Evolutionary conservation across 1,140 invertebrate genomes (phyloP).

Genomic region (Melitaea cinxia): DNA sequence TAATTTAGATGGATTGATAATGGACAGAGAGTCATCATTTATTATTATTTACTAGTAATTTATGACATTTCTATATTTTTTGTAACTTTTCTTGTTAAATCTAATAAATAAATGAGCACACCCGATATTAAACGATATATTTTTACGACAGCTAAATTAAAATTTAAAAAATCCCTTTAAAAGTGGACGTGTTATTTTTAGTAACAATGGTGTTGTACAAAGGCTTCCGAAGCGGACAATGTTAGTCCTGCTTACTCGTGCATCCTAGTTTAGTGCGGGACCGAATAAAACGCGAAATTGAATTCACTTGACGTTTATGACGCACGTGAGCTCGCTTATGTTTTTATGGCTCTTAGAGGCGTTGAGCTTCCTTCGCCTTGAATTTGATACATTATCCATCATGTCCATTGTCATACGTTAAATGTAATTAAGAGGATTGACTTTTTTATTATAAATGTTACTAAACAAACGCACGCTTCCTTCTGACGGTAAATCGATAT

Average conservation of each 20-base stretch:
- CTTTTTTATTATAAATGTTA: too few species aligned
- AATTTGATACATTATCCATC: slow-evolving; percentile 23
- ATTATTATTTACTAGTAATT: too few species aligned
- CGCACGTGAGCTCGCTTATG: slow-evolving; percentile 32
- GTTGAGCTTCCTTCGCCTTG: slow-evolving; percentile 27
- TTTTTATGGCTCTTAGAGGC: slow-evolving; percentile 39
- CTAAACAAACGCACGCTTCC: too few species aligned
- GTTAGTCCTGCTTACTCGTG: background rate
- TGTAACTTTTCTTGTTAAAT: too few species aligned
- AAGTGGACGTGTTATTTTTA: background rate
- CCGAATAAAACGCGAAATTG: slow-evolving; percentile 27
- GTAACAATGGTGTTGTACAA: background rate
- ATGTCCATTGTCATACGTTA: slow-evolving; percentile 2
- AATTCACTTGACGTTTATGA: slow-evolving; percentile 36
- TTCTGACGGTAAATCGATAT: too few species aligned
- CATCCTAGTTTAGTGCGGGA: background rate
- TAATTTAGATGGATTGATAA: too few species aligned
- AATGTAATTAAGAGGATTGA: background rate
- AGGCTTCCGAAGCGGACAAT: background rate
- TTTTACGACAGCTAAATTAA: too few species aligned
- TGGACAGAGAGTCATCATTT: too few species aligned
- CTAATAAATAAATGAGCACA: too few species aligned
- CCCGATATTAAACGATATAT: too few species aligned
- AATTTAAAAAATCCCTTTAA: too few species aligned
- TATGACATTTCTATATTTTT: too few species aligned